Evolutionary conservation across 2,113 vertebrate genomes (phyloP).

Genomic region (Electrona antarctica): DNA sequence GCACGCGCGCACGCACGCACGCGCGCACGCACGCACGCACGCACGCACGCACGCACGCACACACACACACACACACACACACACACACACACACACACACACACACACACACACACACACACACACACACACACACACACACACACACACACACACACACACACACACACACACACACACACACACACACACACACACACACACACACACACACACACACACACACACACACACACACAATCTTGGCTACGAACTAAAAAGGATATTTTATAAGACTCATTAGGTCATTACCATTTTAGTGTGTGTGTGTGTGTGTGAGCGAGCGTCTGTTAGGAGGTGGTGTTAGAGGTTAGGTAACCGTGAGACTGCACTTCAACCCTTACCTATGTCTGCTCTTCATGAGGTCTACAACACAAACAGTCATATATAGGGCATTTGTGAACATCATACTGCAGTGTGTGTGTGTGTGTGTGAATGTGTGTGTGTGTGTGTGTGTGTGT

Average conservation of each 20-base stretch:
- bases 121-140: neutral
- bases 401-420: constrained; percentile 52
- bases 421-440: constrained; percentile 24
- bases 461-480: neutral
- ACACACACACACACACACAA: constrained; percentile 2
- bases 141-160: no score
- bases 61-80: constrained; percentile 8
- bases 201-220: constrained; percentile 8
- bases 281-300: constrained; percentile 20
- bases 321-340: constrained; percentile 24
- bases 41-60: neutral
- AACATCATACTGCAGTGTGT: constrained; percentile 17
- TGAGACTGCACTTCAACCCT: constrained; percentile 43
- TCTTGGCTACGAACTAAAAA: constrained; percentile 16
- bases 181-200: constrained; percentile 4
- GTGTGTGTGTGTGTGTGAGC: constrained; percentile 4
- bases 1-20: no score
- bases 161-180: constrained; percentile 4
- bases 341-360: constrained; percentile 44
- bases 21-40: no score
- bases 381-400: constrained; percentile 51
- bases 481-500: no score
- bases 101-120: neutral
- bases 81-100: constrained; percentile 11
- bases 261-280: constrained; percentile 31